phyloP scores from a whole-genome alignment of 1,140 invertebrate species.

The Drosophila bocki region DNA sequence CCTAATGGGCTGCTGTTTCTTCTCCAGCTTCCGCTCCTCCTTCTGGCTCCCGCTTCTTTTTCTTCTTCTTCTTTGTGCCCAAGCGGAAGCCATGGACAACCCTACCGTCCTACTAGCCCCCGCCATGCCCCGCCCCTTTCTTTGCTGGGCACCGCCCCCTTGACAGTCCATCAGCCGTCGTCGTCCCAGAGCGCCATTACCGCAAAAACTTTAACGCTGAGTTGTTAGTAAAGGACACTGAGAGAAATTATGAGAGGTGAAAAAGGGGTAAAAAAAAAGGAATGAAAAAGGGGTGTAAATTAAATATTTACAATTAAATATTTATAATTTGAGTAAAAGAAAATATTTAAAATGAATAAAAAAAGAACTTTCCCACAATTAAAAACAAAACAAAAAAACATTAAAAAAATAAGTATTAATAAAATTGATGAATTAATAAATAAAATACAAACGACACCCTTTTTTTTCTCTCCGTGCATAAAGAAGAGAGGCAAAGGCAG shows the following conservation, averaged over 20 bases:
- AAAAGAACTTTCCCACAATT: no score
- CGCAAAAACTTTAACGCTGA: slow-evolving; percentile 79
- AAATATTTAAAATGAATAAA: no score
- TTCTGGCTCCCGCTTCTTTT: slow-evolving; percentile 9
- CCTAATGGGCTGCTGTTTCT: slow-evolving; percentile 69
- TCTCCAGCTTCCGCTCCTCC: slow-evolving; percentile 15
- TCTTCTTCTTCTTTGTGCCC: not conserved
- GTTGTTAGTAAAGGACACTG: slow-evolving; percentile 48
- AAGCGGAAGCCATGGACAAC: slow-evolving; percentile 11
- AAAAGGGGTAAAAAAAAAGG: not conserved
- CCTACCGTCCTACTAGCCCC: not conserved
- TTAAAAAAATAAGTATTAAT: no score
- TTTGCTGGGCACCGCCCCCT: slow-evolving; percentile 13
- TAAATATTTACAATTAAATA: no score
- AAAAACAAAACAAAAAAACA: no score
- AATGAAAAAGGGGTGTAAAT: no score
- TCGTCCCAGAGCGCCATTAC: slow-evolving; percentile 77
- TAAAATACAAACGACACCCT: not conserved
- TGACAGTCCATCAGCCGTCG: slow-evolving; percentile 58
- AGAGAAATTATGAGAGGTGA: not conserved
- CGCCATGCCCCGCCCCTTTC: not conserved
- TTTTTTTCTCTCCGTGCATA: slow-evolving; percentile 3
- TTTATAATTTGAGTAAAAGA: no score
- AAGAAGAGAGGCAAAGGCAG: slow-evolving; percentile 15
- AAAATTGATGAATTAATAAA: not conserved